Base-by-base conservation (phyloP, 2,888 invertebrate genomes). In the Ochropleura leucogaster region DNA sequence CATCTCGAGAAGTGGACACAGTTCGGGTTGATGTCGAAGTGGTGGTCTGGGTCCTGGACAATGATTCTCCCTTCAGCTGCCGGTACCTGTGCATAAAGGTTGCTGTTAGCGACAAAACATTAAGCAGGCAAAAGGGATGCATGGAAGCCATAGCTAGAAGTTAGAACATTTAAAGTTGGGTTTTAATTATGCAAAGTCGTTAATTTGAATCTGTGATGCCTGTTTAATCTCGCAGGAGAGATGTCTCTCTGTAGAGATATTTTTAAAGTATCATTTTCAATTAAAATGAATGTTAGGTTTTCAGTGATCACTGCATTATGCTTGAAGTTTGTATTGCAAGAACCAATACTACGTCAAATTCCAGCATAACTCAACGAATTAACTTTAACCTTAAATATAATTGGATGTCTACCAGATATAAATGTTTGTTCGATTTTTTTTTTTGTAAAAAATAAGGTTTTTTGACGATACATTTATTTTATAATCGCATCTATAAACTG, bases 11-110 rank as follows among this genome's bases (percentile, higher is more conserved):
- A 7, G 90, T 89, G 18, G 84, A 76, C 30, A 47, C 10, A 0
- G 90, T 90, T 0, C 93, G 87, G 0, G 90, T 88, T 0, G 92
- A 90, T 4, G 87, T 59, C 0, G 84, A 79, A 0, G 46, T 86
- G 0, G 90, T 89, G 0, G 93, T 93, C 46, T 91, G 92, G 0
- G 89, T 91, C 72, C 93, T 85, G 20, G 92, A 92, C 83, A 92
- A 88, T 14, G 92, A 87, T 0, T 90, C 86, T 8, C 93, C 93
- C 53, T 85, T 88, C 67, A 92, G 68, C 66, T 92, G 91, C 71
- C 87, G 86, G 89, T 92, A 93, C 88, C 94, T 94, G 90, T 16
- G 83, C 66, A 86, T 42, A 89, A 79, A 80, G 20, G 51, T 60
- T 46, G 62, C 14, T 47, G 49, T 85, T 77, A 85, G 44, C 18